These are phyloP conservation scores for Agrilus biguttatus DNA, from an alignment of 2,888 invertebrate species.

Conservation along the genomic window DNA sequence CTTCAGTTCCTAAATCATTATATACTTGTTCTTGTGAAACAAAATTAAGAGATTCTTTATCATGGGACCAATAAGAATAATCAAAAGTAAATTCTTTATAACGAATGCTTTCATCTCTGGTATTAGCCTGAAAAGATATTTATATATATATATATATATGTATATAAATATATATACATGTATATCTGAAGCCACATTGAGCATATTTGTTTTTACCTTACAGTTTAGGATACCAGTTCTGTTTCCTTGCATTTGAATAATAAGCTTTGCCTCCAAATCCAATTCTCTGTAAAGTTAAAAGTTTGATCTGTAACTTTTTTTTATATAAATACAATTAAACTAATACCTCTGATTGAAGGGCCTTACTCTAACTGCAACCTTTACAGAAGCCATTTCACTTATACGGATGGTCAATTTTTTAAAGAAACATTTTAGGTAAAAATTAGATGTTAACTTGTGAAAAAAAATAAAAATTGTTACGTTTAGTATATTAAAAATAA, in stretches of 20 bases:
- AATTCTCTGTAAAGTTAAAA: constrained; percentile 53
- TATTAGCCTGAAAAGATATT: constrained; percentile 21
- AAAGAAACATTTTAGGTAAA: too few species aligned
- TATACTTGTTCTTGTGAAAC: constrained; percentile 73
- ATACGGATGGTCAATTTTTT: too few species aligned
- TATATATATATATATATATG: too few species aligned
- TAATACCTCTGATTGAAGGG: constrained; percentile 75
- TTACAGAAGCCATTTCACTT: constrained; percentile 68
- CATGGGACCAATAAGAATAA: constrained; percentile 78
- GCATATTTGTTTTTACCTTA: constrained; percentile 37
- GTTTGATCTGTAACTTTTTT: constrained; percentile 7
- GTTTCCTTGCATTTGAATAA: constrained; percentile 76
- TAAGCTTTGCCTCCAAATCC: constrained; percentile 68
- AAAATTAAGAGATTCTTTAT: constrained; percentile 51
- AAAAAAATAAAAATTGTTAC: too few species aligned
- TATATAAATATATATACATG: too few species aligned
- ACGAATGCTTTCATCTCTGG: constrained; percentile 31
- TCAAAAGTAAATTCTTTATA: constrained; percentile 81
- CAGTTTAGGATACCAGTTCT: constrained; percentile 63
- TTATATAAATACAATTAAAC: constrained; percentile 8
- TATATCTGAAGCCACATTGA: background rate
- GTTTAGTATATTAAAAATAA: too few species aligned
- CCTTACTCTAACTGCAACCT: constrained; percentile 81
- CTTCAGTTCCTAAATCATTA: constrained; percentile 61
- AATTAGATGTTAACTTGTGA: too few species aligned